A percentile compares a stretch with the other conserved stretches of the same genome.
phyloP scores from a whole-genome alignment of 2,113 vertebrate genomes.

The Poeciliopsis turrubarensis region DNA sequence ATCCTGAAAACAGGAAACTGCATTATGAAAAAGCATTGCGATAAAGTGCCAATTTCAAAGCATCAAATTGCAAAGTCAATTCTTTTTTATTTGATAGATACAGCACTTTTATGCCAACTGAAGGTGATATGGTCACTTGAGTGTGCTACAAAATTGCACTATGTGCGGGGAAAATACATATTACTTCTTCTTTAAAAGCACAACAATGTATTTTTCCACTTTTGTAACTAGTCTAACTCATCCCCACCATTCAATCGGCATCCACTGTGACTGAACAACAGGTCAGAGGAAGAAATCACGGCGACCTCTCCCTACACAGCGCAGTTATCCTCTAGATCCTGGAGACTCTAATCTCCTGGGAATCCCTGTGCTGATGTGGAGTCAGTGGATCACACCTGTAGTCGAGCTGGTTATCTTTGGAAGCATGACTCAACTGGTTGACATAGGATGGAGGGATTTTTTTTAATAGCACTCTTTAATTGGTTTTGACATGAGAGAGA shows the following conservation, averaged over 20 bases:
- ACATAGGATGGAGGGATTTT: conserved; percentile 9
- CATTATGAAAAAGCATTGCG: no score
- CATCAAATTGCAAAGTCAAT: no score
- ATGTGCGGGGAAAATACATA: no score
- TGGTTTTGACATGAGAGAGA: conserved; percentile 26
- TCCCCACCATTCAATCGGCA: conserved; percentile 49
- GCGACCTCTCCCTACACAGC: conserved; percentile 51
- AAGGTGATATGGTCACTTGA: no score
- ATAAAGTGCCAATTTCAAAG: no score
- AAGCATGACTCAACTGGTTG: conserved; percentile 55
- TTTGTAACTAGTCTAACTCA: conserved; percentile 1
- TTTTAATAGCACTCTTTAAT: conserved; percentile 26
- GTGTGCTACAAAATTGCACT: no score
- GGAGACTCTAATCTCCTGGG: conserved; percentile 38
- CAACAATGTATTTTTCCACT: no score
- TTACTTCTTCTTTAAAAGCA: no score
- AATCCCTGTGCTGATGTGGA: conserved; percentile 36
- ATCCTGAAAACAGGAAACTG: no score
- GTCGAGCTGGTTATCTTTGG: conserved; percentile 55
- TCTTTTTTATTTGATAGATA: no score
- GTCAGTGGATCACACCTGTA: conserved; percentile 63
- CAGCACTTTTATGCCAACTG: no score
- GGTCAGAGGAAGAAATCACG: conserved; percentile 72
- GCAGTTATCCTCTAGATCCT: conserved; percentile 58
- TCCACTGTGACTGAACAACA: conserved; percentile 54